Evolutionary conservation across 2,888 invertebrate genomes (phyloP).

Genomic region (Laspeyria flexula): DNA sequence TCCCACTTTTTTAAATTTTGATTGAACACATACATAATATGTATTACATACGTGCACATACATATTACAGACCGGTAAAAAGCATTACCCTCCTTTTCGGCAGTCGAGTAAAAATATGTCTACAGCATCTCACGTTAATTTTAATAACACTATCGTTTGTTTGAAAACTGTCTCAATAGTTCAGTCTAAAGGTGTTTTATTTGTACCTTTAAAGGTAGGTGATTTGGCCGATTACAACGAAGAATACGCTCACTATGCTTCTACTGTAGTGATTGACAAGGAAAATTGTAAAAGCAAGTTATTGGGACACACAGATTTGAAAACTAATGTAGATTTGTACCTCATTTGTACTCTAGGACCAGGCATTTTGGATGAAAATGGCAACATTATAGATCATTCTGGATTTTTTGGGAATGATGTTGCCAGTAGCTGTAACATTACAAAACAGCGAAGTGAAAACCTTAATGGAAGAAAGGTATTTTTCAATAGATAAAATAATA

Average conservation of each 20-base stretch:
- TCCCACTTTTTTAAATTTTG: too few species aligned
- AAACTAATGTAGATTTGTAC: slow-evolving; percentile 11
- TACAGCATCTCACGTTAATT: too few species aligned
- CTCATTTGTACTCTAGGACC: slow-evolving; percentile 23
- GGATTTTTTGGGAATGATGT: neutral
- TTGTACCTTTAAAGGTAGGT: slow-evolving; percentile 20
- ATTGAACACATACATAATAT: too few species aligned
- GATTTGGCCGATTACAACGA: slow-evolving; percentile 34
- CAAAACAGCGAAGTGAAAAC: neutral
- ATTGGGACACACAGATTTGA: neutral
- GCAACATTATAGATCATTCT: neutral
- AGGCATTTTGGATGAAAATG: slow-evolving; percentile 23
- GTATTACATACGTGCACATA: too few species aligned
- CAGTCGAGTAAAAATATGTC: too few species aligned
- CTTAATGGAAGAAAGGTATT: neutral
- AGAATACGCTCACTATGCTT: slow-evolving; percentile 30
- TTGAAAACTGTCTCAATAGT: too few species aligned
- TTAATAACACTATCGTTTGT: too few species aligned
- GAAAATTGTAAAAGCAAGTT: slow-evolving; percentile 27
- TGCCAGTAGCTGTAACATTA: neutral
- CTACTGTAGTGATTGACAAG: slow-evolving; percentile 36
- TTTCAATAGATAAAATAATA: neutral
- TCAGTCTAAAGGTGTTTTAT: too few species aligned
- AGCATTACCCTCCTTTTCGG: too few species aligned
- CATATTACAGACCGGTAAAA: too few species aligned